A percentile compares a stretch with the other conserved stretches of the same genome.
These are phyloP conservation scores for Epinephelus cyanopodus DNA, from an alignment of 2,113 vertebrate genomes.

Conservation along the genomic window DNA sequence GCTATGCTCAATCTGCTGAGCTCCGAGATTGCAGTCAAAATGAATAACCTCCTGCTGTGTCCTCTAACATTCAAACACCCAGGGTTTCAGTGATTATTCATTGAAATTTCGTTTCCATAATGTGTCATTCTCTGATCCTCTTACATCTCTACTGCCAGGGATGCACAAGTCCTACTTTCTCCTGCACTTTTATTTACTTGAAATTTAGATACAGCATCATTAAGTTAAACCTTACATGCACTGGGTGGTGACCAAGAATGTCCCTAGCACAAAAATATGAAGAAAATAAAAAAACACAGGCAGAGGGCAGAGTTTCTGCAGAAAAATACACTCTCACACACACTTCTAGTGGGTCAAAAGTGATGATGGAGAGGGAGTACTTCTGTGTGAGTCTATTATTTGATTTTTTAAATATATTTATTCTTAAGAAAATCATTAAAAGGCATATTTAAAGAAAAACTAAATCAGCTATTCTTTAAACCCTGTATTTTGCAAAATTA, in stretches of 20 bases:
- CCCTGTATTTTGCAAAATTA: not conserved
- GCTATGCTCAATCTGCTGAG: constrained; percentile 70
- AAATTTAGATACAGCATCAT: constrained; percentile 6
- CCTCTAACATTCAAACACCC: constrained; percentile 49
- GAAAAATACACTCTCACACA: too few species aligned
- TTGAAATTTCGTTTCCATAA: constrained; percentile 40
- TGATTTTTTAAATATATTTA: too few species aligned
- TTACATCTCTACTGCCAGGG: constrained; percentile 30
- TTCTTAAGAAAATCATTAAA: too few species aligned
- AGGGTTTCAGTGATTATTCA: constrained; percentile 52
- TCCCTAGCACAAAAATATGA: not conserved
- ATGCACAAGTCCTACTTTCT: constrained; percentile 1
- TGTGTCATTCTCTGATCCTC: constrained; percentile 32
- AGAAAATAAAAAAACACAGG: too few species aligned
- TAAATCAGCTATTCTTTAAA: not conserved
- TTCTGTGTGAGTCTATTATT: too few species aligned
- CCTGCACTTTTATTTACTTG: constrained; percentile 3
- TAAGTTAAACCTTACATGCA: constrained; percentile 4
- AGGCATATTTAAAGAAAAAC: too few species aligned
- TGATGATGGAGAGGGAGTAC: too few species aligned
- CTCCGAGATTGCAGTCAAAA: constrained; percentile 55
- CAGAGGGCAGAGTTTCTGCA: too few species aligned
- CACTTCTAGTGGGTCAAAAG: too few species aligned
- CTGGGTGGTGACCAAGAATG: not conserved
- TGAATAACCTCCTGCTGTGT: constrained; percentile 69